Evolutionary conservation across 2,113 vertebrate genomes (phyloP), one percentile per base, ranked within the genome.

Genomic region (Phyllostomus hastatus): DNA sequence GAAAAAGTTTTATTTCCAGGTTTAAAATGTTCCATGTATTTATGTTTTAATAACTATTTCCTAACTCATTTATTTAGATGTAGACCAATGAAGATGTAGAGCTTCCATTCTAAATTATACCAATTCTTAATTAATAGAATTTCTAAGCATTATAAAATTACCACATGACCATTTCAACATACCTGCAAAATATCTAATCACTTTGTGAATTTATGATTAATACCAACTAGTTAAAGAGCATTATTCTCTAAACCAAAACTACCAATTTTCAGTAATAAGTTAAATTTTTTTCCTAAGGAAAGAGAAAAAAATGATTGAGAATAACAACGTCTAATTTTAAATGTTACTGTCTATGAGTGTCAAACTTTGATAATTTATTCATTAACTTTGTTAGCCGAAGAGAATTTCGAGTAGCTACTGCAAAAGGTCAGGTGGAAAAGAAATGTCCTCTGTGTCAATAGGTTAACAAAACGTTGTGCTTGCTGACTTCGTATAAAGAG

Each of bases 371-470:
- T 70, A 46, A 75, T 92, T 95, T 97, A 87, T 92, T 97, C 86
- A 96, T 91, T 97, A 97, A 88, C 41, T 28, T 66, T 93, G 75
- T 94, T 80, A 43, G 91, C 54, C 28, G 83, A 94, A 96, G 91
- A 94, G 57, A 96, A 90, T 89, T 96, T 97, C 90, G 76, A 95
- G 86, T 43, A 66, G 72, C 94, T 82, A 95, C 70, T 92, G 87
- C 67, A 96, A 96, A 97, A 97, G 28, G 85, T 76, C 64, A 97
- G 48, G 95, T 95, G 88, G 75, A 97, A 98, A 97, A 97, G 3
- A 54, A 97, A 85, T 86, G 97, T 46, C 41, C 35, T 94, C 54
- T 66, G 26, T 95, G 94, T 90, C 93, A 96, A 95, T 94, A 96
- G 97, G 97, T 97, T 97, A 97, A 92, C 88, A 96, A 94, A 82